Percentiles rank a stretch among this genome's conserved stretches.
phyloP scores from a whole-genome alignment of 37 sponge, comb jelly and placozoan species.

The Chondrilla cf. caribensis region DNA sequence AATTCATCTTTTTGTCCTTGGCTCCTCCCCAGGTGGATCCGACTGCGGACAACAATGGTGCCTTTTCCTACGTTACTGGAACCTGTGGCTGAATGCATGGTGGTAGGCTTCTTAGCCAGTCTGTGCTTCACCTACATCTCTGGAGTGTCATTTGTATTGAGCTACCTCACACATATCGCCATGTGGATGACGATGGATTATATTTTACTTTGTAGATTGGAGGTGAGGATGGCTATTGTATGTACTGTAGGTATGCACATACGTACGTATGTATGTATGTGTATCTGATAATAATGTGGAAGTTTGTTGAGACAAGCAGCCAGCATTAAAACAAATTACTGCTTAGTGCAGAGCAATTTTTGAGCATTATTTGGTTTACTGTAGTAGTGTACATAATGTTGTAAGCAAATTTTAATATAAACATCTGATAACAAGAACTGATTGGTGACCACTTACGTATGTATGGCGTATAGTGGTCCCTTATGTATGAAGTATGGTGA shows the following conservation, averaged over 20 bases:
- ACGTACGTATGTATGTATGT: slow-evolving; percentile 1
- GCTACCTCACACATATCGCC: not conserved
- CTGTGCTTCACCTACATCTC: not conserved
- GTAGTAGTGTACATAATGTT: no score
- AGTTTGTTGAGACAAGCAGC: not conserved
- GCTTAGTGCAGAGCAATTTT: no score
- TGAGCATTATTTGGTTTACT: no score
- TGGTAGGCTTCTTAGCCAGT: slow-evolving; percentile 43
- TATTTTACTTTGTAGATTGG: not conserved
- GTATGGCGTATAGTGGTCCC: no score
- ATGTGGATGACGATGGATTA: slow-evolving; percentile 15
- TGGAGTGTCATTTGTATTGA: not conserved
- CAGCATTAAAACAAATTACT: no score
- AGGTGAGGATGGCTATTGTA: slow-evolving; percentile 14
- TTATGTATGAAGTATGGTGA: no score
- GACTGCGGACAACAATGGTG: slow-evolving; percentile 73
- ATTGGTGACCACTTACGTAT: no score
- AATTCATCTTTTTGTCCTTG: no score
- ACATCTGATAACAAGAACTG: no score
- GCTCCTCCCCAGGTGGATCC: slow-evolving; percentile 54
- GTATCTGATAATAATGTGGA: not conserved
- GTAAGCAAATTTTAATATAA: no score
- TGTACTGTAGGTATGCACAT: no score
- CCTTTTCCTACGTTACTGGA: slow-evolving; percentile 70
- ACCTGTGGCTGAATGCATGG: slow-evolving; percentile 76